Conservation (phyloP, 2,797 vertebrate species). For the Chromis chromis region DNA sequence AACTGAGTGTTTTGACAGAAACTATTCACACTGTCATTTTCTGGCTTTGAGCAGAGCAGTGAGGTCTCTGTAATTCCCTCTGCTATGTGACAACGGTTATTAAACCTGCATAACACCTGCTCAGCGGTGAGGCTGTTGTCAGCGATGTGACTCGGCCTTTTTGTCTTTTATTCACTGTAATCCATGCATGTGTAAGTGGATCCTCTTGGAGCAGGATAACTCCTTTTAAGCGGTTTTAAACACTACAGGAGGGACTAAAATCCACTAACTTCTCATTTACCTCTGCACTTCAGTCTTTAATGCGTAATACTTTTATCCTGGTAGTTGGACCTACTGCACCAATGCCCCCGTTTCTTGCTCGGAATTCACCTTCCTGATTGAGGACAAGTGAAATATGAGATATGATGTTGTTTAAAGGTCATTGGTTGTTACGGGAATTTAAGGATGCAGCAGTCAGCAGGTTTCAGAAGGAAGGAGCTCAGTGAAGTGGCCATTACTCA, state of each 20-base stretch:
- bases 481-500: constrained; percentile 47
- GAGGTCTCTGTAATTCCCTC: constrained; percentile 56
- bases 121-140: constrained; percentile 47
- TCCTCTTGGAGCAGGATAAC: constrained; percentile 79
- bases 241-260: constrained; percentile 73
- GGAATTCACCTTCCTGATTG: constrained; percentile 14
- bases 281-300: constrained; percentile 53
- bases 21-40: constrained; percentile 32
- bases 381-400: neutral
- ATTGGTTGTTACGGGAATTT: constrained; percentile 6
- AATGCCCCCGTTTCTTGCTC: neutral
- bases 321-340: constrained; percentile 27
- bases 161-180: constrained; percentile 79
- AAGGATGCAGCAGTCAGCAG: constrained; percentile 29
- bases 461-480: constrained; percentile 29
- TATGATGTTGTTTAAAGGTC: neutral
- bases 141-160: constrained; percentile 64
- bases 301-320: constrained; percentile 35
- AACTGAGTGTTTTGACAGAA: constrained; percentile 19
- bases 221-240: constrained; percentile 76
- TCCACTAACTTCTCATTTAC: constrained; percentile 74
- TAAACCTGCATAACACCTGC: constrained; percentile 69
- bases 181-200: constrained; percentile 81
- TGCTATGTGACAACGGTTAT: constrained; percentile 53
- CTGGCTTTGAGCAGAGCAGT: constrained; percentile 10